phyloP scores from a whole-genome alignment of 2,113 vertebrate genomes.

The Colossoma macropomum region DNA sequence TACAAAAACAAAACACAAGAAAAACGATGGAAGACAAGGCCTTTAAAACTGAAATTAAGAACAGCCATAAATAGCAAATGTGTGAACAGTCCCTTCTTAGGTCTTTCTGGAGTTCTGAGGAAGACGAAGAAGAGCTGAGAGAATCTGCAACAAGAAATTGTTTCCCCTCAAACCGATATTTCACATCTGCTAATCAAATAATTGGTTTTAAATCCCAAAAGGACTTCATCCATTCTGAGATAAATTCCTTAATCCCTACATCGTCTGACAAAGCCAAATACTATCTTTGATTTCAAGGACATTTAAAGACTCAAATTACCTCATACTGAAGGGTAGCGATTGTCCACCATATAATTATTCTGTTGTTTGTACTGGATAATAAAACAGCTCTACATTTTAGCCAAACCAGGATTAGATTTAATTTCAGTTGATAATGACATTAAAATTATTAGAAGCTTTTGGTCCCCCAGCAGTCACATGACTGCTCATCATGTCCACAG shows the following conservation, averaged over 20 bases:
- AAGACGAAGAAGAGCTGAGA: neutral
- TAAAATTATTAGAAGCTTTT: conserved; percentile 3
- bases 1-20: too few relatives aligned
- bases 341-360: neutral
- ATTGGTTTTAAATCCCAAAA: neutral
- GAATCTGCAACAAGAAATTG: neutral
- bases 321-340: too few relatives aligned
- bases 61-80: too few relatives aligned
- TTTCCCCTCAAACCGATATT: neutral
- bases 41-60: too few relatives aligned
- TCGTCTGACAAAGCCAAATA: neutral
- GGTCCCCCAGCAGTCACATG: neutral
- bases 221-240: neutral
- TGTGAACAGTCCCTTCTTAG: too few relatives aligned
- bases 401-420: neutral
- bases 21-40: too few relatives aligned
- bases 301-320: neutral
- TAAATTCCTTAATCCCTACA: neutral
- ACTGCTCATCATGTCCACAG: neutral
- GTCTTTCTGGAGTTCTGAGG: neutral
- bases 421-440: neutral
- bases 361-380: neutral
- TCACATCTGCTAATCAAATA: neutral
- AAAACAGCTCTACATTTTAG: neutral
- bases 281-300: neutral